Percentiles rank a stretch among this genome's conserved stretches.
Conservation (phyloP, 2,797 vertebrate species). For the Sebastes iracundus region DNA sequence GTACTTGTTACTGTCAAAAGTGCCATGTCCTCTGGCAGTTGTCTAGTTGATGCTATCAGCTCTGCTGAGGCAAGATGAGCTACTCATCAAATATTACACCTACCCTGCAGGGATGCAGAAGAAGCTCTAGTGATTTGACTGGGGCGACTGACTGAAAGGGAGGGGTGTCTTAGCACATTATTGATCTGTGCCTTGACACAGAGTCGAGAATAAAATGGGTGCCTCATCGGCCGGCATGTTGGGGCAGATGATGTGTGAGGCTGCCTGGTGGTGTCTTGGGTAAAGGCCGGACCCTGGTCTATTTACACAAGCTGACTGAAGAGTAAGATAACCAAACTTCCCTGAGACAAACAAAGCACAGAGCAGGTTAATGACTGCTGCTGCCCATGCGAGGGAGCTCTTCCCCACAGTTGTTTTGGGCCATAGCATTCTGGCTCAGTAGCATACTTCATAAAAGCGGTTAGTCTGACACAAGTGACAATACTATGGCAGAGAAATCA, state of each 20-base stretch:
- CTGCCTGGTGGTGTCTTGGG: constrained; percentile 21
- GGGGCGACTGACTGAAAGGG: constrained; percentile 11
- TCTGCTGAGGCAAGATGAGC: constrained; percentile 14
- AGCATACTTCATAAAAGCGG: not conserved
- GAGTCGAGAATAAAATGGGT: constrained; percentile 42
- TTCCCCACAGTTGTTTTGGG: constrained; percentile 25
- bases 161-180: constrained; percentile 49
- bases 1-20: constrained; percentile 7
- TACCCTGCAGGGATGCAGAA: constrained; percentile 14
- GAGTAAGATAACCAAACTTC: not conserved
- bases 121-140: constrained; percentile 10
- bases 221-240: constrained; percentile 35
- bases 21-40: constrained; percentile 26
- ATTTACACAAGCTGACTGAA: constrained; percentile 34
- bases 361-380: constrained; percentile 28
- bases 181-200: constrained; percentile 58
- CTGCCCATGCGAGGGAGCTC: constrained; percentile 71
- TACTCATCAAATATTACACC: constrained; percentile 36
- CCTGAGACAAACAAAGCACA: not conserved
- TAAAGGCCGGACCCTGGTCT: not conserved
- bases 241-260: constrained; percentile 55
- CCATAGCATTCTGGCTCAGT: not conserved
- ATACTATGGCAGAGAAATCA: not conserved
- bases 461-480: not conserved
- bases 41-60: constrained; percentile 29